Conservation (phyloP, 2,888 invertebrate species). For the Polietes domitor region DNA sequence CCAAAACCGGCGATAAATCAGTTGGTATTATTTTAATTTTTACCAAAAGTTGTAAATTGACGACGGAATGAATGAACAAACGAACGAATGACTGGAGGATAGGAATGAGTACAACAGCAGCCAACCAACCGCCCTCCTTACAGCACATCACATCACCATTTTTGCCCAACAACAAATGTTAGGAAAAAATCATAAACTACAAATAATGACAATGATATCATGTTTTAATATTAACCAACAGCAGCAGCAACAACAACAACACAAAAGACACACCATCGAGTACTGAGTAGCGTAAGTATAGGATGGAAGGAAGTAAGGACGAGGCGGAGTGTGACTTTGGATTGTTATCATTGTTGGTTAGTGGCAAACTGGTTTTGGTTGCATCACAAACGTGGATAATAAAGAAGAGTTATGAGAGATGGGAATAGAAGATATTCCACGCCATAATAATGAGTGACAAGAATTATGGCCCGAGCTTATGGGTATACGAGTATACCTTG, state of each 20-base stretch:
- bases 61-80: background rate
- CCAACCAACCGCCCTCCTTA: background rate
- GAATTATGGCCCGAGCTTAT: conserved; percentile 1
- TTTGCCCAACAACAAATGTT: conserved; percentile 44
- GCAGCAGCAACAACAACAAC: background rate
- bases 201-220: conserved; percentile 61
- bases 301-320: background rate
- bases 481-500: background rate
- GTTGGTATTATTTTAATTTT: conserved; percentile 67
- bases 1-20: conserved; percentile 64
- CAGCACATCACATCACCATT: conserved; percentile 47
- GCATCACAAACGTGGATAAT: conserved; percentile 17
- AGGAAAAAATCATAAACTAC: conserved; percentile 53
- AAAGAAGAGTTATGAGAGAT: conserved; percentile 38
- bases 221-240: conserved; percentile 47
- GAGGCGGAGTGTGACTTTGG: conserved; percentile 25
- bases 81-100: background rate
- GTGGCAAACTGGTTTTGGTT: conserved; percentile 32
- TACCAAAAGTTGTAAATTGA: conserved; percentile 49
- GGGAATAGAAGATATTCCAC: conserved; percentile 26
- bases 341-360: conserved; percentile 33
- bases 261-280: background rate
- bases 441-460: conserved; percentile 22
- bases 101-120: conserved; percentile 3
- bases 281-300: background rate